phyloP scores from a whole-genome alignment of 2,888 invertebrate species.

The Aspidiotus destructor region DNA sequence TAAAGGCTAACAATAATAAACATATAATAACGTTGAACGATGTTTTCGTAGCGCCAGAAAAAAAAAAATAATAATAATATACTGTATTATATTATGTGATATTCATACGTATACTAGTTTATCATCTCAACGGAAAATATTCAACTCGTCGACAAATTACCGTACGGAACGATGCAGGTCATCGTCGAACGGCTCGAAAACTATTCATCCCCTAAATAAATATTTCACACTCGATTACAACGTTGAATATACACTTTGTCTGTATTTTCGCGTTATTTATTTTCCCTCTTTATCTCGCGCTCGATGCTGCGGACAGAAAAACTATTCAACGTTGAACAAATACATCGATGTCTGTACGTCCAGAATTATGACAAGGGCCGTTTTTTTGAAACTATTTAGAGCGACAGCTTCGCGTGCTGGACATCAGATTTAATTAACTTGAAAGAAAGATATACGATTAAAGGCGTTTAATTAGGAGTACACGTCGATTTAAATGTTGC shows the following conservation, averaged over 20 bases:
- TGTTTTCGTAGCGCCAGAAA: conserved; percentile 23
- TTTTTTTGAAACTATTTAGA: neutral
- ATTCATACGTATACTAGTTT: no score
- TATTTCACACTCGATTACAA: conserved; percentile 16
- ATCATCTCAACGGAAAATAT: no score
- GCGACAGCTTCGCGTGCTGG: neutral
- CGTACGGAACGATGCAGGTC: neutral
- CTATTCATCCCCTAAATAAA: conserved; percentile 29
- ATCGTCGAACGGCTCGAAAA: conserved; percentile 16
- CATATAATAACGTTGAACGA: conserved; percentile 27
- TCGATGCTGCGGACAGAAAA: no score
- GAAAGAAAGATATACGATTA: neutral
- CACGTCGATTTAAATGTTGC: neutral
- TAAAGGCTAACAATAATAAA: conserved; percentile 29
- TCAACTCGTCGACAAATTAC: no score
- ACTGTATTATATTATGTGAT: no score
- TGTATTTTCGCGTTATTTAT: neutral
- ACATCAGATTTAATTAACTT: conserved; percentile 4
- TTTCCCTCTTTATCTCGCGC: neutral
- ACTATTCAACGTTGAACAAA: neutral
- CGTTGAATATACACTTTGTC: neutral
- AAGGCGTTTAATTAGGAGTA: neutral
- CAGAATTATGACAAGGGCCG: no score
- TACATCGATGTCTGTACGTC: neutral
- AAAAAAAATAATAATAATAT: no score